Percentiles rank a stretch among this genome's conserved stretches.
phyloP scores from a whole-genome alignment of 2,113 vertebrate species.

The Fukomys damarensis region DNA sequence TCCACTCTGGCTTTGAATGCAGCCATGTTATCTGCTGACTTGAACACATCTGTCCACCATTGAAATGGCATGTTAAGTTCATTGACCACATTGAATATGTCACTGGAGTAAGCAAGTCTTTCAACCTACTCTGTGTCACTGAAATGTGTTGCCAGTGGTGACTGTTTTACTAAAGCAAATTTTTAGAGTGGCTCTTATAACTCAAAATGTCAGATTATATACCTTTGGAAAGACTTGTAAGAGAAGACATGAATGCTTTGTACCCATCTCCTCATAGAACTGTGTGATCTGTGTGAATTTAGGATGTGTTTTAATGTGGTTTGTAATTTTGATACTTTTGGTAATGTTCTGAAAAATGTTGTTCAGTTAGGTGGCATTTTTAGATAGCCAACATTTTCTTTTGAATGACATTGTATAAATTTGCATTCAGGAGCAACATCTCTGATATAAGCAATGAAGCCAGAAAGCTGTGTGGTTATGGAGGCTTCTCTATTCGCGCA shows the following conservation, averaged over 20 bases:
- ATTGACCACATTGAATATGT: background rate
- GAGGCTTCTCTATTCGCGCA: background rate
- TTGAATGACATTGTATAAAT: background rate
- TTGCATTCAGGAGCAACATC: background rate
- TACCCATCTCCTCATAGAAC: background rate
- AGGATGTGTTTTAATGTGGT: background rate
- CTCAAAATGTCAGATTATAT: background rate
- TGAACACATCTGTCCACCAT: background rate
- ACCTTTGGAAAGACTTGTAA: background rate
- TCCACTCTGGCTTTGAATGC: background rate
- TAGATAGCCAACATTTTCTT: background rate
- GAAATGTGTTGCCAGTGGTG: background rate
- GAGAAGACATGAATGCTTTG: background rate
- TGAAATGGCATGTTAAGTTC: background rate
- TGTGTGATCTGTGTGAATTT: background rate
- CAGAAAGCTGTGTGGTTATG: background rate
- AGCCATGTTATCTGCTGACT: background rate
- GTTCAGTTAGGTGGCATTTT: background rate
- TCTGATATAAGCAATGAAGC: background rate
- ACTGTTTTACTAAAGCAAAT: background rate
- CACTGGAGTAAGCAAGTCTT: background rate
- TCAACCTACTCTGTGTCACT: background rate
- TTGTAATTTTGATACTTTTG: background rate
- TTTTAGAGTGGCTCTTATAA: background rate
- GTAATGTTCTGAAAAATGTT: background rate